Evolutionary conservation across 2,888 invertebrate genomes (phyloP).

Genomic region (Idaea dimidiata): DNA sequence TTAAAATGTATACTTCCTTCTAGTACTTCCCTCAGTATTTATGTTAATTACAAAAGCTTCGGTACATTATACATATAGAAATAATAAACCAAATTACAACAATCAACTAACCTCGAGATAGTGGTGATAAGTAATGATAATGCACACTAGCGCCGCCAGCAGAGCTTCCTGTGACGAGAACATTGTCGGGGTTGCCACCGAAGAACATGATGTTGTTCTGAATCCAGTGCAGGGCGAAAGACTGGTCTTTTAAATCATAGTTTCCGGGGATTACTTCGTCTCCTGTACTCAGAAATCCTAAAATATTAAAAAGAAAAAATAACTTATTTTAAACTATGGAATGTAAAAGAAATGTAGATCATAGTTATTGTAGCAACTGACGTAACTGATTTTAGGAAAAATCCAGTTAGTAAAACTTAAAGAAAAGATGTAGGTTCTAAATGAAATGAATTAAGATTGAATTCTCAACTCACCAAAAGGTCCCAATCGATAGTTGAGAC

Average conservation of each 20-base stretch:
- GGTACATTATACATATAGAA: no score
- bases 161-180: slow-evolving; percentile 85
- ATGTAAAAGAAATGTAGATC: no score
- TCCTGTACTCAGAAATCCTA: slow-evolving; percentile 88
- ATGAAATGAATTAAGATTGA: no score
- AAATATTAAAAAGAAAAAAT: slow-evolving; percentile 4
- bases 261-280: slow-evolving; percentile 86
- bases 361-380: no score
- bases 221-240: slow-evolving; percentile 85
- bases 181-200: slow-evolving; percentile 85
- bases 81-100: no score
- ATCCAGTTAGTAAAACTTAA: no score
- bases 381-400: no score
- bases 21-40: no score
- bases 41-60: no score
- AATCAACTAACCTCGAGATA: slow-evolving; percentile 77
- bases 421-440: no score
- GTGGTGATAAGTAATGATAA: slow-evolving; percentile 84
- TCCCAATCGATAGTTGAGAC: slow-evolving; percentile 86
- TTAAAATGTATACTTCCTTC: no score
- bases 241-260: slow-evolving; percentile 87
- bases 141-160: slow-evolving; percentile 89
- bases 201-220: slow-evolving; percentile 85
- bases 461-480: slow-evolving; percentile 78
- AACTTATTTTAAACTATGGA: no score